These are phyloP conservation scores for Drymodes brunneopygia DNA, from an alignment of 2,113 vertebrate species.

Conservation along the genomic window DNA sequence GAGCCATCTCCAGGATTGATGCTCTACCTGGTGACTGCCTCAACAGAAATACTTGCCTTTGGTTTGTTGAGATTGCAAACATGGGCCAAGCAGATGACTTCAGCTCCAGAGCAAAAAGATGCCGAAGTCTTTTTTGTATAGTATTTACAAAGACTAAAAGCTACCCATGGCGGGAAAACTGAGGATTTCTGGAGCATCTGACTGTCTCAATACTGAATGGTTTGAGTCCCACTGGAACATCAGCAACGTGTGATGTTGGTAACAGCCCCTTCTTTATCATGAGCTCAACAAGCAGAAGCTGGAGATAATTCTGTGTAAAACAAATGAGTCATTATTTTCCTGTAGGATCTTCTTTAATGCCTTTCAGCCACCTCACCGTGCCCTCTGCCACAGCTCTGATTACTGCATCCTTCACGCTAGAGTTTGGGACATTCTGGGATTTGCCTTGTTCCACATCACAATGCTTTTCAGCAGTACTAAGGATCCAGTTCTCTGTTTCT, in stretches of 20 bases:
- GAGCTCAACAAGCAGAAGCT: background rate
- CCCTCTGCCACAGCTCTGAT: background rate
- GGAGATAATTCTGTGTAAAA: background rate
- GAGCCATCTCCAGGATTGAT: background rate
- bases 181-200: background rate
- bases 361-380: background rate
- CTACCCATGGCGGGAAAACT: background rate
- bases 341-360: background rate
- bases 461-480: background rate
- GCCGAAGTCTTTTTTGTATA: background rate
- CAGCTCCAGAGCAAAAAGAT: background rate
- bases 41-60: background rate
- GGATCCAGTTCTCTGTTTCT: background rate
- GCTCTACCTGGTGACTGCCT: background rate
- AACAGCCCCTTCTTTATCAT: background rate
- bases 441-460: background rate
- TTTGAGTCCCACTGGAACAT: background rate
- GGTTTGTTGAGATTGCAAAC: background rate
- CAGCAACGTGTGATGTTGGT: background rate
- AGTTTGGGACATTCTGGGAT: background rate
- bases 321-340: background rate
- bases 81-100: background rate
- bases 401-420: background rate
- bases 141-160: background rate
- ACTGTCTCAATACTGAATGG: background rate